Evolutionary conservation across 1,140 invertebrate species (phyloP).

Genomic region (Hycleus phaleratus): DNA sequence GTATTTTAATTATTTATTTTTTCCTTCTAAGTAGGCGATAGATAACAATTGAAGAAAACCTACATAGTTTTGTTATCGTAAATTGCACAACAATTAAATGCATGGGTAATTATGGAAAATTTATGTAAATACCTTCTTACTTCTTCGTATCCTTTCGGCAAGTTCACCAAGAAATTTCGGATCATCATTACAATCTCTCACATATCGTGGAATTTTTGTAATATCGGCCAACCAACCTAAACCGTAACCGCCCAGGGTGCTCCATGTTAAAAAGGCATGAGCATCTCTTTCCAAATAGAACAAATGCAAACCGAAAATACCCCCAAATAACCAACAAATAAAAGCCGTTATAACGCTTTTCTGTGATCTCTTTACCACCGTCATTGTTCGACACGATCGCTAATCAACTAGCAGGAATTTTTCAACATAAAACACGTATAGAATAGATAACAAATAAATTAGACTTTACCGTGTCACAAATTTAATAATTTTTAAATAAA

Average conservation of each 20-base stretch:
- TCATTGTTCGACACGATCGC: too few species aligned
- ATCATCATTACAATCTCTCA: constrained; percentile 78
- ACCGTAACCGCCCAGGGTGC: constrained; percentile 79
- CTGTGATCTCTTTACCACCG: background rate
- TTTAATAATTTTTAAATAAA: background rate
- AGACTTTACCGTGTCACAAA: constrained; percentile 1
- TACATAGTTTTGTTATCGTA: too few species aligned
- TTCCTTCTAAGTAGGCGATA: too few species aligned
- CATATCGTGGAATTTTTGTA: constrained; percentile 78
- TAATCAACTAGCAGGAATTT: background rate
- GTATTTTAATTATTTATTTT: too few species aligned
- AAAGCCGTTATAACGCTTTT: constrained; percentile 64
- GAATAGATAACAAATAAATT: background rate
- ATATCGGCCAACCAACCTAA: constrained; percentile 81
- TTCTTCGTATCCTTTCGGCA: constrained; percentile 50
- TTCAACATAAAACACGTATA: constrained; percentile 7
- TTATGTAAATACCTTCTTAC: constrained; percentile 52
- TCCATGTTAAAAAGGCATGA: constrained; percentile 87
- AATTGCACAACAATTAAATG: too few species aligned
- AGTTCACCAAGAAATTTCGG: constrained; percentile 59
- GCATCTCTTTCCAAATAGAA: constrained; percentile 80
- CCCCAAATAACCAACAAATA: constrained; percentile 77
- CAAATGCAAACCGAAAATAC: constrained; percentile 82
- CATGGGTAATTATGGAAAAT: too few species aligned
- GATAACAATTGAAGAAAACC: too few species aligned